Conservation (phyloP, 1,140 invertebrate genomes). For the Bombyx mori region ASM3026992v2 NC_085128.1:6308001-6308500, state of each 20-base stretch:
- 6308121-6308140: constrained; percentile 41
- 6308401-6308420: neutral
- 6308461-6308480: neutral
- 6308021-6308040: neutral
- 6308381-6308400: neutral
- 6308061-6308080: constrained; percentile 45
- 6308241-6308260: neutral
- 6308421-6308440: neutral
- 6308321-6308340: constrained; percentile 8
- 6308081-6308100: constrained; percentile 53
- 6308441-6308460: neutral
- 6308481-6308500: no score
- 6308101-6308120: constrained; percentile 60
- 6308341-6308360: constrained; percentile 5
- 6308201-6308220: constrained; percentile 25
- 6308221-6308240: neutral
- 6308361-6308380: constrained; percentile 4
- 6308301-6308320: constrained; percentile 9
- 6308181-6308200: constrained; percentile 59
- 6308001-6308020: no score
- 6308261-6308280: no score
- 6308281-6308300: constrained; percentile 30
- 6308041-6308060: constrained; percentile 53
- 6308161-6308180: constrained; percentile 40
- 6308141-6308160: constrained; percentile 39